phyloP scores from a whole-genome alignment of 2,888 invertebrate species.

The Catocala fraxini region DNA sequence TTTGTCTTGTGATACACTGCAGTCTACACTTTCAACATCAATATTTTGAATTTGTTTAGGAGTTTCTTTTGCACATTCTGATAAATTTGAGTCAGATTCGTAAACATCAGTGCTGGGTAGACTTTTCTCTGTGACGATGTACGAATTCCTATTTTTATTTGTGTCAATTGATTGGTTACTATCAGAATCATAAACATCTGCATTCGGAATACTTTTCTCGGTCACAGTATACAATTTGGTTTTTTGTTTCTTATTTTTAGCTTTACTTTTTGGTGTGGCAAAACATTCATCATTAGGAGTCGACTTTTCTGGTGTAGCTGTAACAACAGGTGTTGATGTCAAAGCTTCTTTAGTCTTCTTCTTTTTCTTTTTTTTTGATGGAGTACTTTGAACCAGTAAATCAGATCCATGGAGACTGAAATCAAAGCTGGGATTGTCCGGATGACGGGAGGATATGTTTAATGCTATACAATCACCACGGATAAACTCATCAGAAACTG shows the following conservation, averaged over 20 bases:
- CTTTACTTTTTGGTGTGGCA: constrained; percentile 83
- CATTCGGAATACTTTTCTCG: constrained; percentile 73
- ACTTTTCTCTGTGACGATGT: constrained; percentile 74
- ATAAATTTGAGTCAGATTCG: constrained; percentile 85
- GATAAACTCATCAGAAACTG: constrained; percentile 84
- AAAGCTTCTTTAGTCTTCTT: constrained; percentile 72
- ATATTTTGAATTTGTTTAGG: constrained; percentile 36
- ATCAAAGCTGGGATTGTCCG: constrained; percentile 78
- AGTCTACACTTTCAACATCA: constrained; percentile 58
- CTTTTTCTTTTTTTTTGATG: constrained; percentile 78
- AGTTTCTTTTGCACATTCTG: constrained; percentile 59
- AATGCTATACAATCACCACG: constrained; percentile 82
- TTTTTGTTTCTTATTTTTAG: constrained; percentile 78
- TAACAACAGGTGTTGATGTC: constrained; percentile 66
- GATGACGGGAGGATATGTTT: constrained; percentile 78
- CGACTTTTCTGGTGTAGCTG: constrained; percentile 43
- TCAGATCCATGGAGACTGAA: constrained; percentile 84
- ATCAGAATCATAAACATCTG: constrained; percentile 88
- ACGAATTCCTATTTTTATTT: constrained; percentile 64
- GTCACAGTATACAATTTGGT: constrained; percentile 72
- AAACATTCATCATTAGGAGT: constrained; percentile 68
- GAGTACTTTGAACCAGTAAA: constrained; percentile 69
- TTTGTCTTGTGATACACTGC: constrained; percentile 45
- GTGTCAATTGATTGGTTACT: constrained; percentile 79
- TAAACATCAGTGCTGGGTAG: constrained; percentile 84